Percentiles rank a stretch among this genome's conserved stretches.
Evolutionary conservation across 2,888 invertebrate species (phyloP).

Genomic region (Amiota communis): DNA sequence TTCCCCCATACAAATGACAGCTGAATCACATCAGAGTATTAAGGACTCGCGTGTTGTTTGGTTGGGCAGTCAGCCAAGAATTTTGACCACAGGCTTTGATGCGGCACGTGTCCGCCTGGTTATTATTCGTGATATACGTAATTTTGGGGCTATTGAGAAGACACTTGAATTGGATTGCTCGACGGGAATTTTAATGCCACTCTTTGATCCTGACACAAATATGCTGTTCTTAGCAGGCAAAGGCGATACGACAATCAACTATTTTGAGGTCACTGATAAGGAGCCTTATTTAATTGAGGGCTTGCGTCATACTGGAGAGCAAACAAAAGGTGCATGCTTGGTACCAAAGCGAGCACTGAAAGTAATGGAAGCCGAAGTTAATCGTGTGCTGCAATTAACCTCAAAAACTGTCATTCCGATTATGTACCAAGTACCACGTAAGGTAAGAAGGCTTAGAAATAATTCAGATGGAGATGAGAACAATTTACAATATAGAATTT

Average conservation of each 20-base stretch:
- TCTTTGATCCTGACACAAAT: slow-evolving; percentile 93
- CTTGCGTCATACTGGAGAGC: slow-evolving; percentile 90
- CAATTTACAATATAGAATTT: background rate
- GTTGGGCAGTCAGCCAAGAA: slow-evolving; percentile 87
- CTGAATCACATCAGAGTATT: slow-evolving; percentile 89
- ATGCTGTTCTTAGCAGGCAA: slow-evolving; percentile 97
- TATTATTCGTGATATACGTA: slow-evolving; percentile 89
- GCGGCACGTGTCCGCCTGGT: slow-evolving; percentile 89
- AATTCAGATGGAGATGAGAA: background rate
- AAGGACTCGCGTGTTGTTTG: slow-evolving; percentile 94
- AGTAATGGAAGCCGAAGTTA: slow-evolving; percentile 97
- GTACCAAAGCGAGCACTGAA: slow-evolving; percentile 93
- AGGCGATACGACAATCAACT: slow-evolving; percentile 92
- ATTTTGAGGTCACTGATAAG: slow-evolving; percentile 91
- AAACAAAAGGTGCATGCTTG: slow-evolving; percentile 94
- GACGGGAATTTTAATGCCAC: slow-evolving; percentile 92
- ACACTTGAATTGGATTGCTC: slow-evolving; percentile 88
- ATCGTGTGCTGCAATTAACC: slow-evolving; percentile 89
- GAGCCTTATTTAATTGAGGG: slow-evolving; percentile 94
- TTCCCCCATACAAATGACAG: slow-evolving; percentile 77
- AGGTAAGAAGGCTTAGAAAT: slow-evolving; percentile 76
- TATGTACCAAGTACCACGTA: slow-evolving; percentile 94
- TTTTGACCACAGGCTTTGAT: slow-evolving; percentile 94
- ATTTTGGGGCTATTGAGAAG: slow-evolving; percentile 84
- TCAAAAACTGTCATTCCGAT: slow-evolving; percentile 91